A percentile compares a stretch with the other conserved stretches of the same genome.
Conservation (phyloP, 2,888 invertebrate species). For the Glyphotaelius pellucidus region DNA sequence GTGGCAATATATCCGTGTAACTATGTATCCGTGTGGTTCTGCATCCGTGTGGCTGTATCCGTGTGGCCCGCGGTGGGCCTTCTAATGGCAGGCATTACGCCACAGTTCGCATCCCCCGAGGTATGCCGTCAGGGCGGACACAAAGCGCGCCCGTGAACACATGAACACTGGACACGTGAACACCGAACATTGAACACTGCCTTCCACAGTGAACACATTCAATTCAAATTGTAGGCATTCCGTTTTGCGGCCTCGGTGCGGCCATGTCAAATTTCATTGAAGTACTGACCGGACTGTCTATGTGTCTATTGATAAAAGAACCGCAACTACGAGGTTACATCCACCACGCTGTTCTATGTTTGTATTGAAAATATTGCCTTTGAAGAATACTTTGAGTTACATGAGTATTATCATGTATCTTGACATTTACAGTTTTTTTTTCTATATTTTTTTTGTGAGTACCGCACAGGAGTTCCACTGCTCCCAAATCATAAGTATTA, state of each 20-base stretch:
- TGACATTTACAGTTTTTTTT: background rate
- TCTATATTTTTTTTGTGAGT: too few species aligned
- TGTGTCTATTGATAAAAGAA: background rate
- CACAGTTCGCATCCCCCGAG: constrained; percentile 37
- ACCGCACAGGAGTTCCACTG: too few species aligned
- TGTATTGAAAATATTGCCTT: background rate
- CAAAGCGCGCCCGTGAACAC: background rate
- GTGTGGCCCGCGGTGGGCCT: too few species aligned
- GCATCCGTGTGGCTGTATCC: too few species aligned
- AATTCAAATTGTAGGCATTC: constrained; percentile 28
- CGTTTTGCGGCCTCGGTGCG: constrained; percentile 8
- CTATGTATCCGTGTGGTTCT: too few species aligned
- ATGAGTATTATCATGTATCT: background rate
- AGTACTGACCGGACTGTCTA: background rate
- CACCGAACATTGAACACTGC: background rate
- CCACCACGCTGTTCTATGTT: background rate
- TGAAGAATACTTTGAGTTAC: background rate
- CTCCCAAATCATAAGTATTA: too few species aligned
- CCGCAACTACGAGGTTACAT: background rate
- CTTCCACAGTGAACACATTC: background rate
- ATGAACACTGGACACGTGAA: constrained; percentile 7
- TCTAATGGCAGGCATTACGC: background rate
- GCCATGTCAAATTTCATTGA: constrained; percentile 26
- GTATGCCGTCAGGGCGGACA: background rate
- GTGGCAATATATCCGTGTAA: too few species aligned